Evolutionary conservation across 2,113 vertebrate genomes (phyloP).

Genomic region (Bujurquina vittata): DNA sequence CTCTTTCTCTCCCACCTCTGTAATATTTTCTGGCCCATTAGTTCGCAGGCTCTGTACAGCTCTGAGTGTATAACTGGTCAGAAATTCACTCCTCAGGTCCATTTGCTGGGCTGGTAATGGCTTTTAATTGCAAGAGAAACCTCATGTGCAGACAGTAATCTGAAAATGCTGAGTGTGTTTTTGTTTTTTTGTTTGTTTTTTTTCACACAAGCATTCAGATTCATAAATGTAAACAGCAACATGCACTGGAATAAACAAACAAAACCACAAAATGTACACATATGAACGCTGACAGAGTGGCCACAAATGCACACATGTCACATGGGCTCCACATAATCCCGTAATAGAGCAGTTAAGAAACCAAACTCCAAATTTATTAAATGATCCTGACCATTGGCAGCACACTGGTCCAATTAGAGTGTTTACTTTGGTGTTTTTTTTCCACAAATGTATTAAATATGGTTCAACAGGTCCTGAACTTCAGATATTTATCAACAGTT

Average conservation of each 20-base stretch:
- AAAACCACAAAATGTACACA: not conserved
- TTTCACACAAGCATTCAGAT: conserved; percentile 6
- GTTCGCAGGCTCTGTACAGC: conserved; percentile 57
- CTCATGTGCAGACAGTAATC: conserved; percentile 42
- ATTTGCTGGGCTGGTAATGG: conserved; percentile 61
- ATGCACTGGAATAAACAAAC: conserved; percentile 19
- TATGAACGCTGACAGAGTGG: not conserved
- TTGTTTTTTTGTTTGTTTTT: not conserved
- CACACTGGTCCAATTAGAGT: conserved; percentile 40
- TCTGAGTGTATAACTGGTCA: conserved; percentile 56
- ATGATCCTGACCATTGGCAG: conserved; percentile 47
- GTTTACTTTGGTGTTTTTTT: conserved; percentile 28
- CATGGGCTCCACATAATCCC: conserved; percentile 33
- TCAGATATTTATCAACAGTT: conserved; percentile 16
- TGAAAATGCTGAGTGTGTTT: conserved; percentile 38
- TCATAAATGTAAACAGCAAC: conserved; percentile 34
- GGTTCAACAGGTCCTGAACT: conserved; percentile 20
- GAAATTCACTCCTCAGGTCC: conserved; percentile 62
- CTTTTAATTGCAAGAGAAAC: conserved; percentile 66
- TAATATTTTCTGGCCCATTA: conserved; percentile 70
- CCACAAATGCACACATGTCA: not conserved
- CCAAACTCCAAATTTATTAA: conserved; percentile 46
- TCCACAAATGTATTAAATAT: conserved; percentile 30
- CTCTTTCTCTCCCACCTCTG: not conserved
- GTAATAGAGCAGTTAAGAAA: conserved; percentile 51